phyloP scores from a whole-genome alignment of 2,888 invertebrate species.

The Athalia circularis region DNA sequence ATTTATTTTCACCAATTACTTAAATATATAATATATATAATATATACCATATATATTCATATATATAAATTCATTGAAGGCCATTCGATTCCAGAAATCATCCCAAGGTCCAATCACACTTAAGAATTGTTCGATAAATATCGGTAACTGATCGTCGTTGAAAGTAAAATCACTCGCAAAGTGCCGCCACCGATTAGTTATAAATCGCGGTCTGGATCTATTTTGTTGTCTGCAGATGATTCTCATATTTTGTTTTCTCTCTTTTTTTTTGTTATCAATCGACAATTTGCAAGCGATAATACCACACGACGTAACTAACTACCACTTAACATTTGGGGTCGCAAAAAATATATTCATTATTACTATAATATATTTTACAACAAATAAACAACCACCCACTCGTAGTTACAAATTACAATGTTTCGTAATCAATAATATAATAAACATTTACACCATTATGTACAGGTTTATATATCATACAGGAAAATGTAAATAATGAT shows the following conservation, averaged over 20 bases:
- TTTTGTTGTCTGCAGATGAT: neutral
- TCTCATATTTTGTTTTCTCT: neutral
- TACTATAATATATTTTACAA: slow-evolving; percentile 43
- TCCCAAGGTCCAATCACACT: slow-evolving; percentile 44
- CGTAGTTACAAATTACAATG: slow-evolving; percentile 64
- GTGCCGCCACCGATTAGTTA: neutral
- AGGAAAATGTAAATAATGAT: slow-evolving; percentile 43
- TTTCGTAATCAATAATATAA: slow-evolving; percentile 57
- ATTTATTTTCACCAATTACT: slow-evolving; percentile 40
- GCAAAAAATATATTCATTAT: slow-evolving; percentile 44
- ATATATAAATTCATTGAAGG: slow-evolving; percentile 45
- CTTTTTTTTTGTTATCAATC: neutral
- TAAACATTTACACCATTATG: slow-evolving; percentile 67
- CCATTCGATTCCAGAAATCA: slow-evolving; percentile 47
- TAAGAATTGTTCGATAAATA: slow-evolving; percentile 46
- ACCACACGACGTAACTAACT: slow-evolving; percentile 40
- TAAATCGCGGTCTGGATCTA: neutral
- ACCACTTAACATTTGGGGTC: slow-evolving; percentile 45
- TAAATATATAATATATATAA: too few species aligned
- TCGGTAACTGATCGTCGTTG: slow-evolving; percentile 41
- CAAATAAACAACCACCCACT: slow-evolving; percentile 54
- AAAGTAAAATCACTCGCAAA: slow-evolving; percentile 4
- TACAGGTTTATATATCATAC: slow-evolving; percentile 65
- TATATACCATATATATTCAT: neutral
- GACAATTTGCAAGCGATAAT: slow-evolving; percentile 12